phyloP scores from a whole-genome alignment of 2,888 invertebrate species.

The Orthosia gracilis region DNA sequence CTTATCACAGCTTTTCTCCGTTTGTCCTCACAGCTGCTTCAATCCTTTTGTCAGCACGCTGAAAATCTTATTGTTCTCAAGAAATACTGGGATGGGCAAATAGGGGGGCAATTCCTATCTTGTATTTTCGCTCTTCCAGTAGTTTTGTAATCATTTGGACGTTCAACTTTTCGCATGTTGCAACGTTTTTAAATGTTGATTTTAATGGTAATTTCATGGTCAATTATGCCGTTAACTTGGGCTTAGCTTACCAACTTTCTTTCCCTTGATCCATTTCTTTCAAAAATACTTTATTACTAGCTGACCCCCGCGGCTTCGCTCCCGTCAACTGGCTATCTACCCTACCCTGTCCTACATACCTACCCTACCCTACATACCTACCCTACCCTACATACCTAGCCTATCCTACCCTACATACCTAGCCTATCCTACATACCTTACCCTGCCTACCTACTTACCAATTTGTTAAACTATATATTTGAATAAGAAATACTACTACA shows the following conservation, averaged over 20 bases:
- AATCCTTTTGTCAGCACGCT: constrained; percentile 15
- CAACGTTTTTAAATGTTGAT: not conserved
- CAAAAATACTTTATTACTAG: not conserved
- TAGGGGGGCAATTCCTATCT: not conserved
- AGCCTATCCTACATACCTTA: too few species aligned
- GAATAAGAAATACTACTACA: too few species aligned
- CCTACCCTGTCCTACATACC: too few species aligned
- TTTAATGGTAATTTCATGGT: not conserved
- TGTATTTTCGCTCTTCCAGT: not conserved
- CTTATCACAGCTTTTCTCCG: constrained; percentile 21
- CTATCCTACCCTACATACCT: too few species aligned
- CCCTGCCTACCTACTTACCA: too few species aligned
- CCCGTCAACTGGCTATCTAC: too few species aligned
- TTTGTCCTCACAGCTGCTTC: constrained; percentile 14
- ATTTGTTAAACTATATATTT: too few species aligned
- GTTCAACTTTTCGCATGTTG: too few species aligned
- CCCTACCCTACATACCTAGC: too few species aligned
- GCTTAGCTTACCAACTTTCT: not conserved
- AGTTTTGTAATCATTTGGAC: not conserved
- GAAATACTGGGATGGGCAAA: not conserved
- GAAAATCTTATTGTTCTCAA: constrained; percentile 19
- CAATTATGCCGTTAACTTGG: not conserved
- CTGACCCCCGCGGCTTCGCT: too few species aligned
- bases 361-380: too few species aligned
- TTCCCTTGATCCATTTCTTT: not conserved